Evolutionary conservation across 2,113 vertebrate genomes (phyloP).

Genomic region (Barnardius zonarius): DNA sequence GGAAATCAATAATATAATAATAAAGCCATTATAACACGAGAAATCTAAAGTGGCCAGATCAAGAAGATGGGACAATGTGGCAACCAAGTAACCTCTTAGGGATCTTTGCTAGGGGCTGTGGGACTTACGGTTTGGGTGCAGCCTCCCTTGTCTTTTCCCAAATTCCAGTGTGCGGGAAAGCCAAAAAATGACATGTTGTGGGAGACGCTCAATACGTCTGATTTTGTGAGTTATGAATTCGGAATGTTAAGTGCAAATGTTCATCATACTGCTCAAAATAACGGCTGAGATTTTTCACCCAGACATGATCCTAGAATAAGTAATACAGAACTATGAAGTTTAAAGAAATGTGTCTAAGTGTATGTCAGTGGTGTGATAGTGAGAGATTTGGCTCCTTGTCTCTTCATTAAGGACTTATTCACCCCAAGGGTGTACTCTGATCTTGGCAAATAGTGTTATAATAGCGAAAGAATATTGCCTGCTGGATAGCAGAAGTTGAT

Average conservation of each 20-base stretch:
- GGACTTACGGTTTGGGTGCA: not conserved
- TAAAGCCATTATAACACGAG: not conserved
- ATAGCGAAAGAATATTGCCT: constrained; percentile 76
- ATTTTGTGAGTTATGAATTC: not conserved
- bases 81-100: not conserved
- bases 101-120: not conserved
- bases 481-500: constrained; percentile 82
- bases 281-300: constrained; percentile 36
- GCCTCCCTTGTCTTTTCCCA: not conserved
- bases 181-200: not conserved
- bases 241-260: not conserved
- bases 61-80: not conserved
- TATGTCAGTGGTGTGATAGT: constrained; percentile 53
- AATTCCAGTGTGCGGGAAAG: not conserved
- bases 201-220: not conserved
- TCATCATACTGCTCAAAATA: constrained; percentile 59
- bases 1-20: not conserved
- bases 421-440: constrained; percentile 82
- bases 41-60: not conserved
- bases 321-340: constrained; percentile 57
- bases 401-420: constrained; percentile 87
- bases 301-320: constrained; percentile 50
- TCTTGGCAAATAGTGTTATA: constrained; percentile 84
- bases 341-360: constrained; percentile 46
- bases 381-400: constrained; percentile 70